Evolutionary conservation across 1,140 invertebrate species (phyloP), one percentile per base, ranked within the genome.

Genomic region (Drosophila melanogaster): DNA sequence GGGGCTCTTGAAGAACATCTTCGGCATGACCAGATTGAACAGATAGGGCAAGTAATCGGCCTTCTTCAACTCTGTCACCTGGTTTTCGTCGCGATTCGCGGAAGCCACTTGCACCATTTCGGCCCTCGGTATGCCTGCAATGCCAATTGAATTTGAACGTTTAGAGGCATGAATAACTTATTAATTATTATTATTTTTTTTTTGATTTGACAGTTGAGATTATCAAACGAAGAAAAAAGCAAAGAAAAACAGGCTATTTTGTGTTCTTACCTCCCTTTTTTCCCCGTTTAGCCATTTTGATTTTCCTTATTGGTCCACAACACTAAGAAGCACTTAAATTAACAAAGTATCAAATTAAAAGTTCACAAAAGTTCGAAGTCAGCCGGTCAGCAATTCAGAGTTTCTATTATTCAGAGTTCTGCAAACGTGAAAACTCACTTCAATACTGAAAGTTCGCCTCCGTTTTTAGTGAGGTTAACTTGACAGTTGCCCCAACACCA

Each of bases 41-140:
- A 50, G 47, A n/a, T 50, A 11, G 8, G 47, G 47, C 26, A 50
- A 4, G 47, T 50, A 50, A n/a, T 11, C 11, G 3, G 47, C 8
- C 2, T 14, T 26, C 8, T 33, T 50, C 6, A 47, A 1, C 0
- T 26, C 14, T n/a, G 11, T 8, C 14, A n/a, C 2, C 19, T 46
- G 10, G 0, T 10, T 6, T 1, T 33, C n/a, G 10, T 15, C 3
- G 7, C 14, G 14, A 19, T 26, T n/a, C 14, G 26, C 46, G 14
- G n/a, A 1, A 4, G 19, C 10, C 41, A 44, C 2, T 12, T 44
- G 15, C 17, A 19, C 1, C 17, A 44, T 10, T 1, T 10, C 17
- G 1, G 1, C 0, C 7, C 4, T 10, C 1, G 17, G 1, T 17
- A 12, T 44, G 4, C 3, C 41, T 44, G 41, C 4, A 44, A 12